Evolutionary conservation across 2,797 vertebrate species (phyloP), one percentile per base, ranked within the genome.

Genomic region (Eospalax fontanierii): DNA sequence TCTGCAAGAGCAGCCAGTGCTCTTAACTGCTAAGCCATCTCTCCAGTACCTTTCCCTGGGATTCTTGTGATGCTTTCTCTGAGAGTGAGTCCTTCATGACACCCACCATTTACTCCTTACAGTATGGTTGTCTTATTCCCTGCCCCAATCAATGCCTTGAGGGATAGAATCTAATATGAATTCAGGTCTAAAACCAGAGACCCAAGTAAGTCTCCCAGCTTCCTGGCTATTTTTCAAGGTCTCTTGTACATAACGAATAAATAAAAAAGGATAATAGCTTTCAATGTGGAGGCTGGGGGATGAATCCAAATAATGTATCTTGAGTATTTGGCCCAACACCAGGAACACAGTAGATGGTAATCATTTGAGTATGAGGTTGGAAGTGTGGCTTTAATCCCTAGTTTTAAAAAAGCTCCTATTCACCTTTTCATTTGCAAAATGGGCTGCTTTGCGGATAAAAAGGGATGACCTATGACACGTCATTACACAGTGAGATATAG

Each of bases 341-440:
- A 75, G 22, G 43, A 14, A 81, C 33, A 30, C 43, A 9, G 26
- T 76, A 63, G 19, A 11, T 50, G 8, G 28, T 40, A 63, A 90
- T 24, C 87, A 80, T 61, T 66, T 43, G 46, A 33, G n/a, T 11
- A 35, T 50, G 28, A n/a, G 4, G 22, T 12, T 87, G 15, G 28
- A 76, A 82, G 54, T 19, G 4, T 33, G 40, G 76, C 85, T 86
- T 82, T 30, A 70, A 63, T 63, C 7, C 81, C 26, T 46, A 33
- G 21, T 38, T 83, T 11, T 73, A 40, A 40, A 46, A 8, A 66
- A 65, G 11, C 33, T 40, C 83, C 26, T 50, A 46, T 81, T 73
- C 63, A 38, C 70, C 57, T 93, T 86, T 22, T 87, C 50, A 40
- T 90, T 68, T 63, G 12, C 50, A 70, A 90, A 81, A 65, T 71